These are phyloP conservation scores for Patella vulgata DNA, from an alignment of 1,140 invertebrate species.

Conservation along the genomic window DNA sequence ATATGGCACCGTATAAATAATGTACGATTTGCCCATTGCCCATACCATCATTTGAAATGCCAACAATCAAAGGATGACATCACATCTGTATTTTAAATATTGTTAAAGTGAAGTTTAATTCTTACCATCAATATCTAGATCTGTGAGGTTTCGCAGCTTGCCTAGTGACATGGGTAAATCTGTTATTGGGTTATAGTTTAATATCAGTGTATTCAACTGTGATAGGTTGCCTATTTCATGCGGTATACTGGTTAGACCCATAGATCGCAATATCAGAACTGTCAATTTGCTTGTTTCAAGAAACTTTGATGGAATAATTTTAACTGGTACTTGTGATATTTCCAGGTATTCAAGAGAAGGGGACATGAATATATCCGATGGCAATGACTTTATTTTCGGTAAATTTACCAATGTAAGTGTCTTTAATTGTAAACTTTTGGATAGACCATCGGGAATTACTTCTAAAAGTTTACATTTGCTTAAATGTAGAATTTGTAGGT, in stretches of 20 bases:
- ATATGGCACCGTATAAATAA: too few relatives aligned
- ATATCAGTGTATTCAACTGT: conserved; percentile 36
- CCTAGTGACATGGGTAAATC: conserved; percentile 40
- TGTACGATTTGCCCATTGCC: too few relatives aligned
- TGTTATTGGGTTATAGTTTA: conserved; percentile 46
- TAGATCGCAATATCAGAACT: conserved; percentile 30
- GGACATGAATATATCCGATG: conserved; percentile 43
- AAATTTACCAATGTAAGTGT: conserved; percentile 29
- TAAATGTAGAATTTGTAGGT: conserved; percentile 42
- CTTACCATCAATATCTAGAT: conserved; percentile 47
- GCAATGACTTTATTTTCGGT: conserved; percentile 27
- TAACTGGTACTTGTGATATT: conserved; percentile 30
- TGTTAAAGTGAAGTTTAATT: too few relatives aligned
- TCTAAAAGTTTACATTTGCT: conserved; percentile 24
- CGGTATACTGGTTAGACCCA: conserved; percentile 40
- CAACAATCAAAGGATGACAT: too few relatives aligned
- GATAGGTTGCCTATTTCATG: conserved; percentile 31
- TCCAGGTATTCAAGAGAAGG: conserved; percentile 24
- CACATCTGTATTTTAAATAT: too few relatives aligned
- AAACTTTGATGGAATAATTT: conserved; percentile 29
- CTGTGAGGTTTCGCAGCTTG: conserved; percentile 40
- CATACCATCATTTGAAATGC: too few relatives aligned
- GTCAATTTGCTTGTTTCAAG: conserved; percentile 30
- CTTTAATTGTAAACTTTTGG: conserved; percentile 32
- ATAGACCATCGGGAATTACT: conserved; percentile 39